Evolutionary conservation across 2,797 vertebrate genomes (phyloP).

Genomic region (Phataginus tricuspis): DNA sequence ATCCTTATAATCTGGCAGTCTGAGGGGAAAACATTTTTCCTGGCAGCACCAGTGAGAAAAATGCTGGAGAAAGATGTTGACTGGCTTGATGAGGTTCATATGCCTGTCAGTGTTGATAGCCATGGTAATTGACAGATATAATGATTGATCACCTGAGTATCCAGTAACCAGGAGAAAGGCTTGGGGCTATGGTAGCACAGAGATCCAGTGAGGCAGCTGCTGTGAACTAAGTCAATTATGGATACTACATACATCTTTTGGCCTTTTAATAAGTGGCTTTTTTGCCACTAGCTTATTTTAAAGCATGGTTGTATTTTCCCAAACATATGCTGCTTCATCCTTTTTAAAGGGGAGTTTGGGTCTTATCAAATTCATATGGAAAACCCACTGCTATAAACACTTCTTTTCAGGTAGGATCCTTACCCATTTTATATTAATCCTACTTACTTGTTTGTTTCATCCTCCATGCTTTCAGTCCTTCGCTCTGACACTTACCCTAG

Average conservation of each 20-base stretch:
- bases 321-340: not conserved
- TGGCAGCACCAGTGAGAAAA: not conserved
- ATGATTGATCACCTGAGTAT: not conserved
- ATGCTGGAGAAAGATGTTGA: not conserved
- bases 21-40: not conserved
- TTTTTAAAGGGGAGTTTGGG: not conserved
- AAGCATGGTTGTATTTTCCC: not conserved
- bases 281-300: not conserved
- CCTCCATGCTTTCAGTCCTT: not conserved
- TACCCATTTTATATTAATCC: not conserved
- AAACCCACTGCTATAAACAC: not conserved
- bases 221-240: not conserved
- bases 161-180: not conserved
- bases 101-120: not conserved
- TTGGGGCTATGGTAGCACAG: not conserved
- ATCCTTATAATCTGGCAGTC: not conserved
- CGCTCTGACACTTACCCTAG: not conserved
- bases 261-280: not conserved
- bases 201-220: not conserved
- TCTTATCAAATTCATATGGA: not conserved
- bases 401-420: not conserved
- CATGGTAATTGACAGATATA: not conserved
- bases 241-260: not conserved
- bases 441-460: not conserved
- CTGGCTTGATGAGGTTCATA: not conserved